Conservation (phyloP, 30 jellyfish, hydroid and myxozoan genomes). For the Chrysaora quinquecirrha region DNA sequence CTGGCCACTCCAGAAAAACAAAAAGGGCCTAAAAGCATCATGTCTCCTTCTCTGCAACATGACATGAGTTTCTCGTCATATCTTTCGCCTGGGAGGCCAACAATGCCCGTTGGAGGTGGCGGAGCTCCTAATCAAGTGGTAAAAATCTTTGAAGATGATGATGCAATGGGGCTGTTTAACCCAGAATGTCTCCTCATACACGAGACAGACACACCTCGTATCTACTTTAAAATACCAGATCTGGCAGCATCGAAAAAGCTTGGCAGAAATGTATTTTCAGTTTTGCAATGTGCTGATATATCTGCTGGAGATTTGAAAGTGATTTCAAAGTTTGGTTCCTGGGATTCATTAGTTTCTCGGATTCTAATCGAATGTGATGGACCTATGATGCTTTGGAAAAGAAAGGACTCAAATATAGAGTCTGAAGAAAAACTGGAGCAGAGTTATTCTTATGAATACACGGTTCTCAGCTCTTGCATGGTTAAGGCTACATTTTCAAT, state of each 20-base stretch:
- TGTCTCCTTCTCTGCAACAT: no score
- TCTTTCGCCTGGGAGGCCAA: background rate
- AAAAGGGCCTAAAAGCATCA: no score
- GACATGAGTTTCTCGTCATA: background rate
- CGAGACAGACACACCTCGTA: conserved; percentile 58
- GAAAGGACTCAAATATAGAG: background rate
- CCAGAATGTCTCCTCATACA: conserved; percentile 59
- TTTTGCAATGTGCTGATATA: conserved; percentile 88
- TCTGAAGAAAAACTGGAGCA: background rate
- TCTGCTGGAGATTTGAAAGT: conserved; percentile 96
- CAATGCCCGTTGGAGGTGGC: conserved; percentile 43
- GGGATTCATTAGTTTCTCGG: conserved; percentile 93
- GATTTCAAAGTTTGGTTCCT: conserved; percentile 91
- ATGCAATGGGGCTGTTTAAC: background rate
- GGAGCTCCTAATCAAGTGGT: conserved; percentile 62
- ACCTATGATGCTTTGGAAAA: conserved; percentile 82
- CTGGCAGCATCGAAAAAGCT: conserved; percentile 15
- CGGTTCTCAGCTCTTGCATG: conserved; percentile 79
- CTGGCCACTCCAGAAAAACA: no score
- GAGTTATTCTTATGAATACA: conserved; percentile 12
- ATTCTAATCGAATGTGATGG: conserved; percentile 83
- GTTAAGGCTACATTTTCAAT: conserved; percentile 88
- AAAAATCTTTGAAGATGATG: conserved; percentile 20
- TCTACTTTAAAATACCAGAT: conserved; percentile 82
- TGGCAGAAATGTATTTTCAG: conserved; percentile 11